Evolutionary conservation across 2,888 invertebrate species (phyloP).

Genomic region (Lycophotia porphyrea): DNA sequence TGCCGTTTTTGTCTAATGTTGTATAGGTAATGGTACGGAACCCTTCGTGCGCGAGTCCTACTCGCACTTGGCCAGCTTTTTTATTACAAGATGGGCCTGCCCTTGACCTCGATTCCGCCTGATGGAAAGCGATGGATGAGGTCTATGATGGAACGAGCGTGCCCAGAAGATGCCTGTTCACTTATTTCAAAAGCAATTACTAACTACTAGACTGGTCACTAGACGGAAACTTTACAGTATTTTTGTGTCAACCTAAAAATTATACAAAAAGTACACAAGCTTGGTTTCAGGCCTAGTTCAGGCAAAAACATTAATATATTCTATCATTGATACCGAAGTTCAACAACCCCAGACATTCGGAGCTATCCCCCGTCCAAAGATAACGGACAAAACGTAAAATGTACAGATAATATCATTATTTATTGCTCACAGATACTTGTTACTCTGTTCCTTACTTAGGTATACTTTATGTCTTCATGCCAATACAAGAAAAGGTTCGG

Average conservation of each 20-base stretch:
- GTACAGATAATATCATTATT: conserved; percentile 61
- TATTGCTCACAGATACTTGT: conserved; percentile 57
- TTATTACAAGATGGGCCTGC: too few species aligned
- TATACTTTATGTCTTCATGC: conserved; percentile 12
- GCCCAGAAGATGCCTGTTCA: too few species aligned
- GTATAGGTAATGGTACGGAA: too few species aligned
- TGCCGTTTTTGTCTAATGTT: too few species aligned
- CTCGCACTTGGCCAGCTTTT: too few species aligned
- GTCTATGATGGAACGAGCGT: too few species aligned
- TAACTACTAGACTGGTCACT: too few species aligned
- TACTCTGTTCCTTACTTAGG: conserved; percentile 21
- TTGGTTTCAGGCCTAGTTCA: background rate
- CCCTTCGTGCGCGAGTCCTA: too few species aligned
- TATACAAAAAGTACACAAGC: background rate
- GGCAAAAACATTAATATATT: conserved; percentile 8
- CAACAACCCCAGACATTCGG: conserved; percentile 29
- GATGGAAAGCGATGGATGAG: too few species aligned
- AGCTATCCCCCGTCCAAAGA: conserved; percentile 37
- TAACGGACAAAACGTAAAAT: conserved; percentile 59
- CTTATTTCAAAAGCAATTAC: too few species aligned
- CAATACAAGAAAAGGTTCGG: conserved; percentile 11
- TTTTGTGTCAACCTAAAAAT: background rate
- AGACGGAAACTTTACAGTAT: background rate
- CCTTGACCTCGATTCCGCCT: too few species aligned
- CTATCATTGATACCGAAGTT: conserved; percentile 23